phyloP scores from a whole-genome alignment of 2,888 invertebrate species.

The Aproaerema taeniolella region DNA sequence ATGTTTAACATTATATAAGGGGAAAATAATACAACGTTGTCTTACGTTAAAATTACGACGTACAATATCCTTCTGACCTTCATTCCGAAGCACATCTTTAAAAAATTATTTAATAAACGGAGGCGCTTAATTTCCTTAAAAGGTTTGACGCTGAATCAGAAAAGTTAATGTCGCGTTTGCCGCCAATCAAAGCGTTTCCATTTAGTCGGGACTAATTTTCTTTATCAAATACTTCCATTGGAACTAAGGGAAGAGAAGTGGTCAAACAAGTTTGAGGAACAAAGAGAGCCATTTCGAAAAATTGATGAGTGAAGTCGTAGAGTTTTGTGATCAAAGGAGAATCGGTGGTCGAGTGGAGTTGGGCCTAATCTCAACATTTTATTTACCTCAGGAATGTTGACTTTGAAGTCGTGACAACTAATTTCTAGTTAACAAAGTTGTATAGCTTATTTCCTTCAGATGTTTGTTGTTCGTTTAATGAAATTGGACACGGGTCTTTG shows the following conservation, averaged over 20 bases:
- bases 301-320: constrained; percentile 45
- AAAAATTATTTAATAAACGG: constrained; percentile 20
- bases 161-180: constrained; percentile 31
- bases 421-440: constrained; percentile 55
- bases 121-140: constrained; percentile 32
- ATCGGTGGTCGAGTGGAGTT: constrained; percentile 32
- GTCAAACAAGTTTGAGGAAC: constrained; percentile 42
- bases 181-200: constrained; percentile 33
- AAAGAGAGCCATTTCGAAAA: constrained; percentile 45
- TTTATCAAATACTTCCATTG: constrained; percentile 36
- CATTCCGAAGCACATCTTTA: constrained; percentile 18
- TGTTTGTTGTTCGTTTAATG: constrained; percentile 51
- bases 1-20: constrained; percentile 56
- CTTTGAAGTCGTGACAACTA: constrained; percentile 64
- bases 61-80: constrained; percentile 32
- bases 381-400: constrained; percentile 61
- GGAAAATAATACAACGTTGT: constrained; percentile 52
- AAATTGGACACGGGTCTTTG: constrained; percentile 45
- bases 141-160: constrained; percentile 30
- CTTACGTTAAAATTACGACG: constrained; percentile 44
- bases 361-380: constrained; percentile 47
- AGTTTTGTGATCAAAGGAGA: constrained; percentile 58
- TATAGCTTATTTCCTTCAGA: constrained; percentile 39
- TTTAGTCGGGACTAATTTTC: constrained; percentile 40
- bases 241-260: constrained; percentile 41